Base-by-base conservation (phyloP, 1,140 invertebrate species). In the Halictus rubicundus region DNA sequence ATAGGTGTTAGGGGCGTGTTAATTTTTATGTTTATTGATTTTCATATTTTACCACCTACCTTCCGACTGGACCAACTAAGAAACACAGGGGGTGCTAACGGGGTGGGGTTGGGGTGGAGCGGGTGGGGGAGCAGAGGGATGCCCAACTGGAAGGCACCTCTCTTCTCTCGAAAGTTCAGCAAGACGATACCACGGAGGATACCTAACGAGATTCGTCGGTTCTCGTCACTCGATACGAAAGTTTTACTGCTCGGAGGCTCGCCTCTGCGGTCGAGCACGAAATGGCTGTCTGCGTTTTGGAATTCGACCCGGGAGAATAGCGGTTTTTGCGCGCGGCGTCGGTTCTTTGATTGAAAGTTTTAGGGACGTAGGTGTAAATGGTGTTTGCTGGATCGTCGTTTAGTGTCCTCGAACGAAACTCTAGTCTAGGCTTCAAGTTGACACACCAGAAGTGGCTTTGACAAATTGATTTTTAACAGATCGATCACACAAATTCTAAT, bases 11-110 rank as follows among this genome's bases (percentile, higher is more conserved):
- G 86, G 82, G 89, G 87, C 87, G 90, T 88, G 89, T 87, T 92
- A 91, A 92, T 92, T 92, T 92, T 92, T 91, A 90, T 89, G 90
- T 88, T 92, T 92, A 92, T 92, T 92, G 92, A 92, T 92, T 92
- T 92, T 92, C 87, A 88, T 90, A 89, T 89, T 92, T 92, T 92
- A 92, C 90, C 91, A 91, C 91, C 89, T 90, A 86, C 63, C 80
- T 46, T 57, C 68, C 32, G 64, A 10, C 59, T 8, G 54, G 54
- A 12, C 39, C 12, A 63, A 23, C 25, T 32, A 49, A 57, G 25
- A 25, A 52, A 49, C 16, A 25, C n/a, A 52, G 46, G 72, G 14
- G 68, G 9, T 61, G 42, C 8, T 10, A 14, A 49, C 65, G 19
- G 37, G 21, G 52, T 27, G 7, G n/a, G n/a, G n/a, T n/a, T n/a